Evolutionary conservation across 2,113 vertebrate species (phyloP), one percentile per base, ranked within the genome.

Genomic region (Chauna torquata): DNA sequence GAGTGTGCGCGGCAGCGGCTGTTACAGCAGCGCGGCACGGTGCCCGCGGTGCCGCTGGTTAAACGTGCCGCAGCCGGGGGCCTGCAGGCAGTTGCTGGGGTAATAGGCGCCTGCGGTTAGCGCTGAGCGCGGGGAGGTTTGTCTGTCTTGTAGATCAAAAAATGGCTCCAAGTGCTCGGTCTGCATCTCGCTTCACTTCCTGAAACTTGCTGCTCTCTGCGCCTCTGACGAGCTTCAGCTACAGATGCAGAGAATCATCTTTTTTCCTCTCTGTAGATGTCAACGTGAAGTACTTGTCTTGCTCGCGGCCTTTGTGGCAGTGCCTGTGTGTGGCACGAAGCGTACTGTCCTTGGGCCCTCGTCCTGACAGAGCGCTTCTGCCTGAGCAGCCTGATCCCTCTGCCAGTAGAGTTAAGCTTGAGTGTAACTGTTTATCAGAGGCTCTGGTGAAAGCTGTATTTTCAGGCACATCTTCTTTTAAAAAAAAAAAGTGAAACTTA

Each of bases 71-170:
- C 68, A 79, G 80, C 89, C 86, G 91, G 38, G 10, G 38, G 84
- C 74, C 80, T 84, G 76, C 64, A 38, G 58, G 71, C 85, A 92
- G 95, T 97, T 97, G 95, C 95, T 88, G 87, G 57, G 95, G 96
- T 91, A 97, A 93, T 95, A 42, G 94, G 88, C 2, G 34, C 94
- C 95, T 96, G 95, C 79, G 94, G 97, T 97, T 97, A 92, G 88
- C 23, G 81, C 10, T 95, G 91, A 96, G 72, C 65, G 68, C 84
- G 57, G 87, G 86, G 93, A 88, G 71, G 24, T 84, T 92, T 83
- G 77, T 89, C 84, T 84, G 79, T 72, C 68, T 88, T 94, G 69
- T 78, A 54, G 90, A 92, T 94, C 82, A 91, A 44, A 94, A 97
- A 88, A 42, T 44, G 75, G 72, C 85, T 92, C 70, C 15, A 44